Conservation (phyloP, 1,140 invertebrate species). For the Eriosoma lanigerum region DNA sequence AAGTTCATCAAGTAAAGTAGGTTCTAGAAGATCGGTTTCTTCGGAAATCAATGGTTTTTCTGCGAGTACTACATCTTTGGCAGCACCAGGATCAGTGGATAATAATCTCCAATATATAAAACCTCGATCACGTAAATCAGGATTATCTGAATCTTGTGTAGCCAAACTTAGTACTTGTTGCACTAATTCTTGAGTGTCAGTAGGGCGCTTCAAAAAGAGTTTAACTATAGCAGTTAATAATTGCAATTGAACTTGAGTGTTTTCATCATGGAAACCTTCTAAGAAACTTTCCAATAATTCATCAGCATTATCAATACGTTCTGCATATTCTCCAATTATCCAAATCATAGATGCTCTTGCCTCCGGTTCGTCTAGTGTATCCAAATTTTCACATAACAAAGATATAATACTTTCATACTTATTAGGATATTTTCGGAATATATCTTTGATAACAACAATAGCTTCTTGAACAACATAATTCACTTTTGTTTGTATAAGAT, state of each 20-base stretch:
- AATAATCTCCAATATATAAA: slow-evolving; percentile 99
- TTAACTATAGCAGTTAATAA: slow-evolving; percentile 98
- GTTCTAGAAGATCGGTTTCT: slow-evolving; percentile 97
- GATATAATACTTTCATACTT: slow-evolving; percentile 99
- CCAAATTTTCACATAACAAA: slow-evolving; percentile 97
- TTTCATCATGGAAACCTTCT: slow-evolving; percentile 99
- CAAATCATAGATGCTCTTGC: slow-evolving; percentile 99
- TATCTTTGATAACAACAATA: slow-evolving; percentile 99
- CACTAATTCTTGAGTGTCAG: slow-evolving; percentile 97
- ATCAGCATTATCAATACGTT: slow-evolving; percentile 99
- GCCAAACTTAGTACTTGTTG: slow-evolving; percentile 89
- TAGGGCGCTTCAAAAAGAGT: slow-evolving; percentile 95
- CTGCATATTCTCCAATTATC: slow-evolving; percentile 98
- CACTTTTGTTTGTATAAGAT: slow-evolving; percentile 98
- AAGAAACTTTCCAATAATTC: slow-evolving; percentile 97
- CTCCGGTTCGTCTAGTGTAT: slow-evolving; percentile 98
- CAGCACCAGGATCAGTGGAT: slow-evolving; percentile 96
- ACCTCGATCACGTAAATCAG: slow-evolving; percentile 95
- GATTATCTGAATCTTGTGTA: slow-evolving; percentile 99
- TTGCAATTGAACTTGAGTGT: slow-evolving; percentile 97
- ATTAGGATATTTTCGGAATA: slow-evolving; percentile 99
- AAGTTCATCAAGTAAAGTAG: slow-evolving; percentile 95
- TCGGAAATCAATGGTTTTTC: slow-evolving; percentile 99
- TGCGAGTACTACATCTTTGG: slow-evolving; percentile 98
- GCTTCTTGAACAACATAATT: slow-evolving; percentile 99